A percentile compares a stretch with the other conserved stretches of the same genome.
Evolutionary conservation across 2,888 invertebrate species (phyloP).

Genomic region (Thereva nobilitata): DNA sequence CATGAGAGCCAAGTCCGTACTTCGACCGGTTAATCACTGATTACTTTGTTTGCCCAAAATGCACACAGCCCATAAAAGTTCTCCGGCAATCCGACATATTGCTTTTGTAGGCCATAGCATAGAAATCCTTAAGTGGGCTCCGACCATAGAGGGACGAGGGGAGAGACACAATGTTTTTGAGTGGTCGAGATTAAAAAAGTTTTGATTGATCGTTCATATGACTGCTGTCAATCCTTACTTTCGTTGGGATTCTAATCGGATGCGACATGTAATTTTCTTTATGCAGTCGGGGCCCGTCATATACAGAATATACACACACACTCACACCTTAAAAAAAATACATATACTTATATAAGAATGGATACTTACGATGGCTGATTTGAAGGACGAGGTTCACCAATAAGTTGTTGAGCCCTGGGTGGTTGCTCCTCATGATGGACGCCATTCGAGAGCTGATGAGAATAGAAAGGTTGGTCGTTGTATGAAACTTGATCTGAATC

Average conservation of each 20-base stretch:
- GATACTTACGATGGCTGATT: constrained; percentile 56
- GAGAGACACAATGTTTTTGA: constrained; percentile 15
- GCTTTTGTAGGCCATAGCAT: too few species aligned
- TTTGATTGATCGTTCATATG: constrained; percentile 31
- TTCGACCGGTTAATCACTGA: constrained; percentile 19
- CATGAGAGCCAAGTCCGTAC: background rate
- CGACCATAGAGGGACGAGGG: constrained; percentile 1
- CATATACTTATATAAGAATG: background rate
- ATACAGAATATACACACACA: too few species aligned
- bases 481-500: constrained; percentile 50
- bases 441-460: constrained; percentile 53
- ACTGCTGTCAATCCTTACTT: constrained; percentile 9
- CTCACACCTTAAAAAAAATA: background rate
- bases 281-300: too few species aligned
- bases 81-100: too few species aligned
- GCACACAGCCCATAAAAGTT: too few species aligned
- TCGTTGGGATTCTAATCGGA: background rate
- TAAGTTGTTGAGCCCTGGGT: constrained; percentile 53
- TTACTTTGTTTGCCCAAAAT: constrained; percentile 21
- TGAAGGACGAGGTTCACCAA: constrained; percentile 47
- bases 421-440: constrained; percentile 53
- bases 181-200: constrained; percentile 21
- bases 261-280: constrained; percentile 7
- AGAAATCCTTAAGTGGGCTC: too few species aligned
- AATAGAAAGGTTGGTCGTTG: constrained; percentile 54